These are phyloP conservation scores for Macropodus opercularis DNA, from an alignment of 2,797 vertebrate genomes.

Conservation along the genomic window DNA sequence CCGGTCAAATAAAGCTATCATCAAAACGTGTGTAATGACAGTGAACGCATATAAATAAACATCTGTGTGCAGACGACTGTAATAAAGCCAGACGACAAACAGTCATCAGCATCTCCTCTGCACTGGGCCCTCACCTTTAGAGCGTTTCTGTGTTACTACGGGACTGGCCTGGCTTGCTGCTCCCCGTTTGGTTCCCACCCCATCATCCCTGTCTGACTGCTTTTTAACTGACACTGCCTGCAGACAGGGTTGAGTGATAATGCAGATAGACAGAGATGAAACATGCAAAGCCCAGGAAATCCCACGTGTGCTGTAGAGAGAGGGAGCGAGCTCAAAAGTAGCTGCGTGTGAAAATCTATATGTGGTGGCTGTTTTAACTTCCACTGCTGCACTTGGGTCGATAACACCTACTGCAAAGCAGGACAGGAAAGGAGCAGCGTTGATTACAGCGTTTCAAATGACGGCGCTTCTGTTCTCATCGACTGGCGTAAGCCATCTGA, in stretches of 20 bases:
- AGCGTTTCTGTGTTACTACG: slow-evolving; percentile 28
- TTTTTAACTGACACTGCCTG: slow-evolving; percentile 37
- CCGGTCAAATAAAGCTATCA: slow-evolving; percentile 4
- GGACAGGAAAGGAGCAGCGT: slow-evolving; percentile 18
- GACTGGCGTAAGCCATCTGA: not conserved
- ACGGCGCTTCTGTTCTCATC: not conserved
- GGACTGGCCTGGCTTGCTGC: slow-evolving; percentile 13
- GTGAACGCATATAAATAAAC: not conserved
- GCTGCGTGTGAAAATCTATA: slow-evolving; percentile 34
- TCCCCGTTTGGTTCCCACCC: slow-evolving; percentile 9
- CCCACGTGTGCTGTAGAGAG: not conserved
- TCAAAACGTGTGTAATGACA: slow-evolving; percentile 11
- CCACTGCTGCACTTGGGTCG: slow-evolving; percentile 40
- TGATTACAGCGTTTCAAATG: slow-evolving; percentile 17
- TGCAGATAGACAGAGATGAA: slow-evolving; percentile 7
- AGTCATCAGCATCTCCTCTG: slow-evolving; percentile 36
- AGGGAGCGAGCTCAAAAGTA: not conserved
- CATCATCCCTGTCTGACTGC: slow-evolving; percentile 48
- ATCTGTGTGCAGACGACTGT: slow-evolving; percentile 4
- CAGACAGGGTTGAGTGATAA: slow-evolving; percentile 24
- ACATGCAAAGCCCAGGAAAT: not conserved
- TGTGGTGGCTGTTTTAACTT: slow-evolving; percentile 52
- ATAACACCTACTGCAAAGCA: slow-evolving; percentile 20
- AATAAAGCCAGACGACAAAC: slow-evolving; percentile 41
- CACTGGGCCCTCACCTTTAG: slow-evolving; percentile 17